phyloP scores from a whole-genome alignment of 1,140 invertebrate species.

The Pseudomyrmex dendroicus region DNA sequence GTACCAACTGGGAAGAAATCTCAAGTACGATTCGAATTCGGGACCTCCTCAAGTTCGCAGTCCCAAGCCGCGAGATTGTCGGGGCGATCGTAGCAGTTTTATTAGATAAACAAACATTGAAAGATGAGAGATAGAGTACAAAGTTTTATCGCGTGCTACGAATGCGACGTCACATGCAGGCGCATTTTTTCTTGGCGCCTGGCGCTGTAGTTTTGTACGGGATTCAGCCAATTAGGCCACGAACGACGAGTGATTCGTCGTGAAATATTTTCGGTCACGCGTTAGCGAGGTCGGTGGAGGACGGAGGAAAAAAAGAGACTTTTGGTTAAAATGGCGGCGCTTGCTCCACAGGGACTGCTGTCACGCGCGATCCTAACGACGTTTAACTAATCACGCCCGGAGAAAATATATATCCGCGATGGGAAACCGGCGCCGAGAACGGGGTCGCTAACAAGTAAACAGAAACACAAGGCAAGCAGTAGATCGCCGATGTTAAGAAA shows the following conservation, averaged over 20 bases:
- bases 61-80: no score
- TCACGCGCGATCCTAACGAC: constrained; percentile 76
- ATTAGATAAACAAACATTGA: no score
- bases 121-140: no score
- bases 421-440: constrained; percentile 64
- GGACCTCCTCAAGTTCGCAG: no score
- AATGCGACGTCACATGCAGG: constrained; percentile 15
- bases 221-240: constrained; percentile 68
- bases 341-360: constrained; percentile 65
- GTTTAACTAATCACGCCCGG: constrained; percentile 80
- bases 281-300: constrained; percentile 29
- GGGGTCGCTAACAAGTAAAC: constrained; percentile 35
- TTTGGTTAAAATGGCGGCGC: constrained; percentile 42
- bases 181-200: constrained; percentile 20
- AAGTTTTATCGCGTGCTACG: background rate
- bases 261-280: constrained; percentile 67
- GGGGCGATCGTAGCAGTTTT: no score
- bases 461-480: constrained; percentile 9
- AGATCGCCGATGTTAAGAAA: background rate
- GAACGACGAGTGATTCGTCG: constrained; percentile 73
- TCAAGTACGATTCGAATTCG: no score
- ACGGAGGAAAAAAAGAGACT: constrained; percentile 9
- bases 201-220: constrained; percentile 35
- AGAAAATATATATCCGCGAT: constrained; percentile 76
- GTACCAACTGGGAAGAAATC: no score